Base-by-base conservation (phyloP, 2,113 vertebrate genomes). In the Notechis scutatus region DNA sequence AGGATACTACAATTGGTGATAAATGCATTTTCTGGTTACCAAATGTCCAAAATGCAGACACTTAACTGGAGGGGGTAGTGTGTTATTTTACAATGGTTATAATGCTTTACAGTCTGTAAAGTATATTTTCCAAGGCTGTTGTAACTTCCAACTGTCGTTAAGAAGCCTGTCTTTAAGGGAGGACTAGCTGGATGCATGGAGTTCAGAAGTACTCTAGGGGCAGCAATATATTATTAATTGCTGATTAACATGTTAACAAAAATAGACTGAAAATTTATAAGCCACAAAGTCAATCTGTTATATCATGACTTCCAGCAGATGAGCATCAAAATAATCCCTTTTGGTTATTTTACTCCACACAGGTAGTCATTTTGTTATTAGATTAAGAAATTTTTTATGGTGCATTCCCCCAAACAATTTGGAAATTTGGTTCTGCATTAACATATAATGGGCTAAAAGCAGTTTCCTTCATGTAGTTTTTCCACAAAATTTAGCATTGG, bases 221-320 rank as follows among this genome's bases (percentile, higher is more conserved):
- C 34, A 34, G 26, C 29, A n/a, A n/a, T n/a, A 18, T 3, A 34
- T 26, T 85, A 45, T 8, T 29, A 20, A 29, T 85, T 86, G 24
- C 54, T 12, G 2, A 11, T 64, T 6, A 54, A 8, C 34, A 24
- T 56, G 23, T 9, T 87, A 87, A 61, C 9, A 96, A 92, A 96
- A 85, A 94, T 85, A 94, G 95, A 91, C 95, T 95, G n/a, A 15
- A 69, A 95, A 95, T 96, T 95, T 91, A 96, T 87, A 96, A 96
- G 94, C 74, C 87, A 92, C 93, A 93, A 94, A 96, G 95, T 94
- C 14, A 90, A 92, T 39, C 39, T 87, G 92, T 89, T 90, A 61
- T 87, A 81, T n/a, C 45, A 5, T 47, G 14, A 52, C 23, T 21
- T 87, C 21, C 34, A 21, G 11, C 34, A 92, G 4, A 64, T 5